phyloP scores from a whole-genome alignment of 2,797 vertebrate species.

The Oreortyx pictus region DNA sequence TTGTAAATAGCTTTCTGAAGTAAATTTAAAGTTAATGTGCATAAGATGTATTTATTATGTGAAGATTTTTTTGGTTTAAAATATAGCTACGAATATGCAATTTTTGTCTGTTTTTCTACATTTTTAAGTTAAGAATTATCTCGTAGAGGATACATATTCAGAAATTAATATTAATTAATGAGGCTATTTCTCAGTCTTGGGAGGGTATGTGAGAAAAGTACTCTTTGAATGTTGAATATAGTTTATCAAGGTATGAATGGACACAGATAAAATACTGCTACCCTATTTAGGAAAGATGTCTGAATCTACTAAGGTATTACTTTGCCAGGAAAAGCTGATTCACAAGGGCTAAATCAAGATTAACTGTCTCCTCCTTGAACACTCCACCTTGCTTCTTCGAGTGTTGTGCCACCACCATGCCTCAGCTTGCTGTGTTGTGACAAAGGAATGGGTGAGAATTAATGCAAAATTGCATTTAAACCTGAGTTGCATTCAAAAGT shows the following conservation, averaged over 20 bases:
- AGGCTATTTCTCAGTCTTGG: background rate
- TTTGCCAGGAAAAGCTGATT: background rate
- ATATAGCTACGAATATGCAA: conserved; percentile 87
- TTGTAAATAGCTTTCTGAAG: conserved; percentile 90
- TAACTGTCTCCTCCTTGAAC: background rate
- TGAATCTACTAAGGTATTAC: background rate
- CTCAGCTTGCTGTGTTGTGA: background rate
- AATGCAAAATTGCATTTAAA: background rate
- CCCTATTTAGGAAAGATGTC: background rate
- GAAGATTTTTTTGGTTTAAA: conserved; percentile 90
- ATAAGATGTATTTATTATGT: conserved; percentile 98
- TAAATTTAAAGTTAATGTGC: conserved; percentile 92
- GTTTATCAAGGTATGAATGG: background rate
- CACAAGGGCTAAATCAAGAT: background rate
- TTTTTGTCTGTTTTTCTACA: conserved; percentile 77
- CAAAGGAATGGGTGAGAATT: background rate
- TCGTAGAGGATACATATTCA: background rate
- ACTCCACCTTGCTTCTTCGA: background rate
- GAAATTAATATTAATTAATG: background rate
- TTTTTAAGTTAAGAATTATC: conserved; percentile 35
- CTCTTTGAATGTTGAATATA: background rate
- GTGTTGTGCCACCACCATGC: too few species aligned
- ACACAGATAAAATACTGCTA: background rate
- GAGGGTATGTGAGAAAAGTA: background rate
- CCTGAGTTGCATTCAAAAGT: background rate